phyloP scores from a whole-genome alignment of 2,113 vertebrate species.

The Alexandromys fortis region DNA sequence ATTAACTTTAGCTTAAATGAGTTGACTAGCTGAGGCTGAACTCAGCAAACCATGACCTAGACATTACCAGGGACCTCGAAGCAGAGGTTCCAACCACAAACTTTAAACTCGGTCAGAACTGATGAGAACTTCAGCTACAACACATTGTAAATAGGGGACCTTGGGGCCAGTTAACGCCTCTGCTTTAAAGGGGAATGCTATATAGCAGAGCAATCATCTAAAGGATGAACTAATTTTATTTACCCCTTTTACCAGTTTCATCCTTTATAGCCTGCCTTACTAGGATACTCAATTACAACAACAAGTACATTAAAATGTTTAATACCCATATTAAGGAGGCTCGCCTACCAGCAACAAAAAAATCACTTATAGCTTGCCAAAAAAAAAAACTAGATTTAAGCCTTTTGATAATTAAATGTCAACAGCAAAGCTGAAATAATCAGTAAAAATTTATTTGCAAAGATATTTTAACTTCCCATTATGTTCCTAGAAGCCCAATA shows the following conservation, averaged over 20 bases:
- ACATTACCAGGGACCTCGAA: neutral
- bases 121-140: neutral
- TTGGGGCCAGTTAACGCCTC: neutral
- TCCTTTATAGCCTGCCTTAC: neutral
- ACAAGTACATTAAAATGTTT: slow-evolving; percentile 33
- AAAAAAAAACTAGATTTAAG: slow-evolving; percentile 45
- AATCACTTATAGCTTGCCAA: neutral
- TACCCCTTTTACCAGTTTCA: neutral
- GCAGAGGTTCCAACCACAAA: neutral
- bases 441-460: slow-evolving; percentile 34
- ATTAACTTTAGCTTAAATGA: slow-evolving; percentile 26
- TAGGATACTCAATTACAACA: neutral
- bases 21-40: neutral
- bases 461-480: slow-evolving; percentile 38
- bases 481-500: neutral
- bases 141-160: neutral
- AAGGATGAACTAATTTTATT: slow-evolving; percentile 12
- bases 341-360: slow-evolving; percentile 22
- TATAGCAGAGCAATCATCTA: neutral
- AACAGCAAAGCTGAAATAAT: neutral
- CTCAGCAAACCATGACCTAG: neutral
- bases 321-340: slow-evolving; percentile 4
- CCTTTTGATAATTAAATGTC: slow-evolving; percentile 39
- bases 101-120: slow-evolving; percentile 8
- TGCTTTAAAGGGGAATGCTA: neutral